Evolutionary conservation across 2,888 invertebrate species (phyloP).

Genomic region (Caenorhabditis panamensis): DNA sequence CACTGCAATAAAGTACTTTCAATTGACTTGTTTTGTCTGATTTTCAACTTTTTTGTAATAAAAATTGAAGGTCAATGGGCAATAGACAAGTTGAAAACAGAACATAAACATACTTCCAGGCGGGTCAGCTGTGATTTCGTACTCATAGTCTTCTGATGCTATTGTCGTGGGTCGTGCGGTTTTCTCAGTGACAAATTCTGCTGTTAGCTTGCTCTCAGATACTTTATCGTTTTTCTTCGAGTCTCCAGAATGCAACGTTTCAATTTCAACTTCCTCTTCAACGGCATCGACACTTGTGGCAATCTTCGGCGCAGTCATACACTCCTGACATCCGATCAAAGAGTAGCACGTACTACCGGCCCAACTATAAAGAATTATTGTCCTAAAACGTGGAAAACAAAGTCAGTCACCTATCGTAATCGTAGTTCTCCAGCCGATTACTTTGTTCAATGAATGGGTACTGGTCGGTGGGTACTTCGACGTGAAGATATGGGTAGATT

Average conservation of each 20-base stretch:
- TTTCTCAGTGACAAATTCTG: slow-evolving; percentile 23
- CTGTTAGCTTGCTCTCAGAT: slow-evolving; percentile 13
- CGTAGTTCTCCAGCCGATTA: slow-evolving; percentile 27
- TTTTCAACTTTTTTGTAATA: no score
- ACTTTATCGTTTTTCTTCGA: no score
- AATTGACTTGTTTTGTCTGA: background rate
- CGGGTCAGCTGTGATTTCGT: slow-evolving; percentile 63
- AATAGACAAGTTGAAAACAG: background rate
- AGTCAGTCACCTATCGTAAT: slow-evolving; percentile 22
- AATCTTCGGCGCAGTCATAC: slow-evolving; percentile 30
- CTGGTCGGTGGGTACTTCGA: slow-evolving; percentile 41
- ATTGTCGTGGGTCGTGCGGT: background rate
- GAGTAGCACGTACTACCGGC: slow-evolving; percentile 46
- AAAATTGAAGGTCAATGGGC: background rate
- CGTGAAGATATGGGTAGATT: slow-evolving; percentile 55
- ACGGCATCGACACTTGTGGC: slow-evolving; percentile 5
- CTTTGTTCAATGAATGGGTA: slow-evolving; percentile 44
- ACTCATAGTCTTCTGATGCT: slow-evolving; percentile 53
- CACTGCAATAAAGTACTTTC: slow-evolving; percentile 37
- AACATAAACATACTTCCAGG: slow-evolving; percentile 59
- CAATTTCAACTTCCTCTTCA: slow-evolving; percentile 1
- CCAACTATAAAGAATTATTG: slow-evolving; percentile 27
- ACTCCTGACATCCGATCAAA: slow-evolving; percentile 52
- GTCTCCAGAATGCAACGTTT: slow-evolving; percentile 52
- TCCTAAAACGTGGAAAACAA: background rate